A percentile compares a stretch with the other conserved stretches of the same genome.
Conservation (phyloP, 2,888 invertebrate species). For the Agrotis ipsilon region DNA sequence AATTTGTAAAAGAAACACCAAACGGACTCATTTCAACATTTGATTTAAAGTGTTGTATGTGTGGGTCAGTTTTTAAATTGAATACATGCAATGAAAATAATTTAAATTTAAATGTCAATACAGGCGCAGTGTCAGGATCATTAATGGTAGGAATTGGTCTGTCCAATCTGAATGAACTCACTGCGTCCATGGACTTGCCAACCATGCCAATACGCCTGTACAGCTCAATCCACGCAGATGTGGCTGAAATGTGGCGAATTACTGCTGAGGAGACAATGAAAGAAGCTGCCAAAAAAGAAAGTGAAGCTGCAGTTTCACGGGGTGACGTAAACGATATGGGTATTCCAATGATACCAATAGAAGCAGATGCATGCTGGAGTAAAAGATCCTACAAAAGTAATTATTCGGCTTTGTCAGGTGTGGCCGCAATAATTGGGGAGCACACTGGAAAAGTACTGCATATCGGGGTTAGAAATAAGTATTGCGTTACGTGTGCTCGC, state of each 20-base stretch:
- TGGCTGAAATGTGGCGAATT: constrained; percentile 21
- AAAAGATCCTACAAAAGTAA: constrained; percentile 16
- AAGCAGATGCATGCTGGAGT: constrained; percentile 25
- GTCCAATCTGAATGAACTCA: constrained; percentile 9
- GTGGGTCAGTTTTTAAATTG: too few relatives aligned
- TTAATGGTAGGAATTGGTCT: constrained; percentile 11
- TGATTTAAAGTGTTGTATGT: constrained; percentile 7
- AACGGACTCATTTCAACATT: constrained; percentile 6
- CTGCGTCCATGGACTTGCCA: constrained; percentile 15
- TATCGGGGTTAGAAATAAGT: too few relatives aligned
- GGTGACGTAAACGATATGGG: constrained; percentile 1
- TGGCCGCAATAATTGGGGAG: constrained; percentile 13
- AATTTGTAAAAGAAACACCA: background rate
- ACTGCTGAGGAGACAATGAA: constrained; percentile 27
- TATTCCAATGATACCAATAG: constrained; percentile 16
- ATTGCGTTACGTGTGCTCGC: too few relatives aligned
- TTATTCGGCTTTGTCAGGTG: constrained; percentile 11
- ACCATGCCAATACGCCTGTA: constrained; percentile 5
- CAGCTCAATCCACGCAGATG: constrained; percentile 1
- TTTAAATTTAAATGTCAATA: constrained; percentile 10
- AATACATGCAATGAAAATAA: background rate
- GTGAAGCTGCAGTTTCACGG: constrained; percentile 7
- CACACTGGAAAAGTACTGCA: constrained; percentile 10
- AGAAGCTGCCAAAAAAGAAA: constrained; percentile 21
- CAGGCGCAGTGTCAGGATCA: constrained; percentile 12